Evolutionary conservation across 2,113 vertebrate species (phyloP).

Genomic region (Pimephales promelas): DNA sequence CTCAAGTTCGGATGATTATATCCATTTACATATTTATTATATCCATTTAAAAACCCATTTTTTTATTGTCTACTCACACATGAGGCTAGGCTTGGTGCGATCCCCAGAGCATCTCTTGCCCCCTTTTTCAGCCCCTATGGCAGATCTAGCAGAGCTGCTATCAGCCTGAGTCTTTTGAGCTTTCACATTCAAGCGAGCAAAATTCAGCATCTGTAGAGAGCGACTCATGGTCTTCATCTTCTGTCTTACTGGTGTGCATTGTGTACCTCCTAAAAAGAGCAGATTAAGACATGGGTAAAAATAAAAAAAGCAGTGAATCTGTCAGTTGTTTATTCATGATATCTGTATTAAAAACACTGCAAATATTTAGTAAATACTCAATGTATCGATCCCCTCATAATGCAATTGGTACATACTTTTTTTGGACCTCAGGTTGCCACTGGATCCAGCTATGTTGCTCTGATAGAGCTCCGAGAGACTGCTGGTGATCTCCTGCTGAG

Average conservation of each 20-base stretch:
- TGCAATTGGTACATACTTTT: constrained; percentile 77
- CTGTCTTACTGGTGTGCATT: constrained; percentile 91
- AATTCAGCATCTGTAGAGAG: constrained; percentile 95
- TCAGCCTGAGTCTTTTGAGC: constrained; percentile 86
- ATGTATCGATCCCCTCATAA: not conserved
- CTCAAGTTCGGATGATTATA: too few relatives aligned
- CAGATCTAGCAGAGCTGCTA: constrained; percentile 58
- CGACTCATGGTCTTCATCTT: constrained; percentile 98
- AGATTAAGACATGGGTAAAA: not conserved
- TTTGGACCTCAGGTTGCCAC: constrained; percentile 69
- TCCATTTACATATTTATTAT: too few relatives aligned
- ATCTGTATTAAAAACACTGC: not conserved
- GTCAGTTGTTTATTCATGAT: not conserved
- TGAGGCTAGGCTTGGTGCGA: constrained; percentile 66
- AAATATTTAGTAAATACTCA: not conserved
- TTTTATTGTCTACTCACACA: constrained; percentile 62
- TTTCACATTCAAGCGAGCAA: constrained; percentile 90
- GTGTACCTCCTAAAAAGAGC: constrained; percentile 77
- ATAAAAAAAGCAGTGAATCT: not conserved
- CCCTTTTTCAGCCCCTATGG: constrained; percentile 69
- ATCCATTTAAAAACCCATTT: not conserved
- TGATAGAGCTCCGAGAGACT: constrained; percentile 86
- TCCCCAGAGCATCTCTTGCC: constrained; percentile 71
- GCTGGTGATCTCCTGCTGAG: constrained; percentile 77
- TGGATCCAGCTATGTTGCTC: constrained; percentile 68